Conservation (phyloP, 2,113 vertebrate genomes). For the Pterocles burchelli region DNA sequence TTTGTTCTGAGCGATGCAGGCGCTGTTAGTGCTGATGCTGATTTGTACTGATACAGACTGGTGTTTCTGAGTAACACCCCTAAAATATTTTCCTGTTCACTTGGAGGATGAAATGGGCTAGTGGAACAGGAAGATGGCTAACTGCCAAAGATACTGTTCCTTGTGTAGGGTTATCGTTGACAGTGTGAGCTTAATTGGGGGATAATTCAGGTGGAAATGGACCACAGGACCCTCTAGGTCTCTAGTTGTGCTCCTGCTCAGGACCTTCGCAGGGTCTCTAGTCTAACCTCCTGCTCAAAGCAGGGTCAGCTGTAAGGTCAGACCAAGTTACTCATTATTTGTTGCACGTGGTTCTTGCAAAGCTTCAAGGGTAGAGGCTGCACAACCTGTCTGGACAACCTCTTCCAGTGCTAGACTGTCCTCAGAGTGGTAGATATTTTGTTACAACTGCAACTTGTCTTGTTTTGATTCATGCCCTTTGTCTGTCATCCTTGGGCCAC, state of each 20-base stretch:
- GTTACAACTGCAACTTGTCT: background rate
- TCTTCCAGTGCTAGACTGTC: background rate
- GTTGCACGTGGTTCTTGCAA: background rate
- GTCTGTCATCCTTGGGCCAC: background rate
- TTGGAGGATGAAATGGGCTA: background rate
- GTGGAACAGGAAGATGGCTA: background rate
- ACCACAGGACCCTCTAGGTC: background rate
- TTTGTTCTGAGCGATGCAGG: background rate
- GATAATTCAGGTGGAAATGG: background rate
- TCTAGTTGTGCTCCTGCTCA: background rate
- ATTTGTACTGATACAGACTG: background rate
- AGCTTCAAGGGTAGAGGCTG: background rate
- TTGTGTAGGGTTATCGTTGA: background rate
- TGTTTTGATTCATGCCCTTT: background rate
- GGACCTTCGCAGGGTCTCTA: background rate
- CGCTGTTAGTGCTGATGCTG: background rate
- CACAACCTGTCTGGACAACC: background rate
- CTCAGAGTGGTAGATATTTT: background rate
- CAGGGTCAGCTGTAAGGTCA: background rate
- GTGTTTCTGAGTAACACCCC: background rate
- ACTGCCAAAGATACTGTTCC: background rate
- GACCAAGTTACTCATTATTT: background rate
- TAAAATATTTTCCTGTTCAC: background rate
- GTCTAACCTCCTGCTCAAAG: background rate
- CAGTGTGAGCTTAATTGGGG: background rate